Evolutionary conservation across 2,888 invertebrate species (phyloP).

Genomic region (Nomada fabriciana): DNA sequence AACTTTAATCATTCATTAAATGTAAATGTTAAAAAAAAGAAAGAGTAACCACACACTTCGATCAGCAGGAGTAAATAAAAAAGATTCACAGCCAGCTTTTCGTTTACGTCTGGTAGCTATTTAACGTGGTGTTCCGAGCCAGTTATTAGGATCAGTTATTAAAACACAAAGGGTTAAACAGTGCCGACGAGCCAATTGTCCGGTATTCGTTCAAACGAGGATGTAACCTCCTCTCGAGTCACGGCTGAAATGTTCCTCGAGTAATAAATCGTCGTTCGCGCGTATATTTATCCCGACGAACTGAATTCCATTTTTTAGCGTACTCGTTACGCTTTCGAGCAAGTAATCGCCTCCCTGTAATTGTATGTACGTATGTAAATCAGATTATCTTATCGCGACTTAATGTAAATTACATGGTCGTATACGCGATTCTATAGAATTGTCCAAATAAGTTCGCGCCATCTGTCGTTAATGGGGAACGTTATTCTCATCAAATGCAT

Average conservation of each 20-base stretch:
- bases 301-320: neutral
- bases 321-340: neutral
- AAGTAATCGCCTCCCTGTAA: neutral
- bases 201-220: slow-evolving; percentile 29
- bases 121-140: slow-evolving; percentile 22
- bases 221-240: slow-evolving; percentile 6
- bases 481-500: too few species aligned
- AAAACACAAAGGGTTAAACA: slow-evolving; percentile 45
- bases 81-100: neutral
- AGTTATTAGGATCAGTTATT: slow-evolving; percentile 38
- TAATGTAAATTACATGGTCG: slow-evolving; percentile 1
- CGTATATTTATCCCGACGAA: slow-evolving; percentile 12
- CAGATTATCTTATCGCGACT: neutral
- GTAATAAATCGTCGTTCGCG: slow-evolving; percentile 8
- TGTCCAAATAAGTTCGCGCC: too few species aligned
- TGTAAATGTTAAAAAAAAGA: neutral
- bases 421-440: neutral
- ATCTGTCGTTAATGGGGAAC: too few species aligned
- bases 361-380: neutral
- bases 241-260: slow-evolving; percentile 26
- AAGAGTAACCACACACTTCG: neutral
- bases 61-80: neutral
- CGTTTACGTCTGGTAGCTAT: neutral
- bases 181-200: slow-evolving; percentile 38
- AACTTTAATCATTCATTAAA: neutral